Conservation (phyloP, 2,797 vertebrate genomes). For the Limnodromus scolopaceus region DNA sequence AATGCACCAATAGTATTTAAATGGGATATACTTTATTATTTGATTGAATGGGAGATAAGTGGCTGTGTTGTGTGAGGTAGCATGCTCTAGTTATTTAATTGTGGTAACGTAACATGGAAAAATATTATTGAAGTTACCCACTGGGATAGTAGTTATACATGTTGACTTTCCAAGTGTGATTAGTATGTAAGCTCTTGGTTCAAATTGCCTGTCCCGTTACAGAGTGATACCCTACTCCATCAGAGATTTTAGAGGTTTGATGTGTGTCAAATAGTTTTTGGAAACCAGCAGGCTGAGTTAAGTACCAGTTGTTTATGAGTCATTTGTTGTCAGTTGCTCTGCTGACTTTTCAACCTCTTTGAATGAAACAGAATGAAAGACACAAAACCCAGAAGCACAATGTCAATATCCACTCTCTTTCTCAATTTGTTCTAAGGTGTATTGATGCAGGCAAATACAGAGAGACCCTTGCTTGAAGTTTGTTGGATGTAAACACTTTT, state of each 20-base stretch:
- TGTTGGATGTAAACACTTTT: background rate
- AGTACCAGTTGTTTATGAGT: background rate
- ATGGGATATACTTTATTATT: fast-evolving
- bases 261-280: background rate
- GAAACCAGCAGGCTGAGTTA: background rate
- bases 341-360: background rate
- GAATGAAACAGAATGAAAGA: background rate
- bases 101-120: background rate
- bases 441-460: background rate
- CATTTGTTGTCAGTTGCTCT: background rate
- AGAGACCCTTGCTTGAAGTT: background rate
- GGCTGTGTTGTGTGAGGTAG: background rate
- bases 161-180: background rate
- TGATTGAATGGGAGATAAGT: background rate
- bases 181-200: background rate
- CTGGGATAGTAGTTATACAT: background rate
- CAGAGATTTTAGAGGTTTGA: background rate
- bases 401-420: background rate
- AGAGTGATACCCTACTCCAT: background rate
- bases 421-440: background rate
- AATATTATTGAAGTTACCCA: background rate
- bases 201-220: background rate
- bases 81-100: background rate
- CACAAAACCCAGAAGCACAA: background rate
- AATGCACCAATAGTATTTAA: background rate